These are phyloP conservation scores for Acleris emargana DNA, from an alignment of 2,888 invertebrate genomes.

Conservation along the genomic window DNA sequence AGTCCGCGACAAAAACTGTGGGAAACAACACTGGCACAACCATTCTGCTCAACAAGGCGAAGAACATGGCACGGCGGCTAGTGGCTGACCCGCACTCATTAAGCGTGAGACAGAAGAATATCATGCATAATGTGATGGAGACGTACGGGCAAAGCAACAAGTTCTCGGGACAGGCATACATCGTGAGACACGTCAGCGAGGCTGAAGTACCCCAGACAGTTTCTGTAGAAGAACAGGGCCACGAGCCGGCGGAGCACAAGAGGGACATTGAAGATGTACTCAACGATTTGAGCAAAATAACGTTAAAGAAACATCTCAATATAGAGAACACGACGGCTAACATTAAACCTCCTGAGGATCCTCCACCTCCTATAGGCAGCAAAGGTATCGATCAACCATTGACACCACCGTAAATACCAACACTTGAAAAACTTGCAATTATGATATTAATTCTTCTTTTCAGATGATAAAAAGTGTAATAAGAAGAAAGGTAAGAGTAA, in stretches of 20 bases:
- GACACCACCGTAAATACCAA: background rate
- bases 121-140: slow-evolving; percentile 80
- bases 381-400: slow-evolving; percentile 23
- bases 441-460: background rate
- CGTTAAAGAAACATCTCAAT: slow-evolving; percentile 73
- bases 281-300: slow-evolving; percentile 75
- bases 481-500: slow-evolving; percentile 69
- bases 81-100: slow-evolving; percentile 74
- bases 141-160: slow-evolving; percentile 70
- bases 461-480: slow-evolving; percentile 68
- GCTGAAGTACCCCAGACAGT: slow-evolving; percentile 59
- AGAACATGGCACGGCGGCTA: slow-evolving; percentile 73
- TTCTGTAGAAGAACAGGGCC: slow-evolving; percentile 64
- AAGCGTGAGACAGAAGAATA: slow-evolving; percentile 69
- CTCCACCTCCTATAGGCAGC: slow-evolving; percentile 62
- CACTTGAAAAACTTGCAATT: background rate
- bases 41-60: slow-evolving; percentile 74
- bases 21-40: slow-evolving; percentile 74
- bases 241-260: slow-evolving; percentile 63
- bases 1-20: slow-evolving; percentile 69
- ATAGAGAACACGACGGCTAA: slow-evolving; percentile 78
- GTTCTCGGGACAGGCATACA: slow-evolving; percentile 61
- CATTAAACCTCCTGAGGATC: slow-evolving; percentile 70
- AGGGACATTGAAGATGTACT: slow-evolving; percentile 76
- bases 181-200: slow-evolving; percentile 72